These are phyloP conservation scores for Plebejus argus DNA, from an alignment of 2,888 invertebrate genomes.

Conservation along the genomic window DNA sequence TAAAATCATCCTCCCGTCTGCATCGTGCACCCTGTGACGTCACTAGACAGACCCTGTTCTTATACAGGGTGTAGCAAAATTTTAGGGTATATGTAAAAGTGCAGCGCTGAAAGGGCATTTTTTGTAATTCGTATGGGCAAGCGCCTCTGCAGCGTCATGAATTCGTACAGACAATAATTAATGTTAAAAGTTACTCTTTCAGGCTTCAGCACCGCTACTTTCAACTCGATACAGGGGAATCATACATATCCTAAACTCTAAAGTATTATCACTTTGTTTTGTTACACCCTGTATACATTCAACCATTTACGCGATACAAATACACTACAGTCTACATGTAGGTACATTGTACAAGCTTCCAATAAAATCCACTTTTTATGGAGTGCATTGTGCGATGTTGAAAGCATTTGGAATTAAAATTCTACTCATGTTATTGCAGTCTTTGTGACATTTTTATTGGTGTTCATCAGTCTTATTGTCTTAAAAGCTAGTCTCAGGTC, in stretches of 20 bases:
- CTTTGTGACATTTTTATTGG: not conserved
- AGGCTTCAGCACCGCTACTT: too few relatives aligned
- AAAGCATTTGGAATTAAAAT: slow-evolving; percentile 1
- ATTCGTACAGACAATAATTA: too few relatives aligned
- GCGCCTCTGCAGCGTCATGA: too few relatives aligned
- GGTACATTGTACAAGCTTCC: not conserved
- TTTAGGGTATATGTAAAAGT: too few relatives aligned
- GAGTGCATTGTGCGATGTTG: not conserved
- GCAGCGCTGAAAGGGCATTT: too few relatives aligned
- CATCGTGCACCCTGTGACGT: not conserved
- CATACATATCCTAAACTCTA: too few relatives aligned
- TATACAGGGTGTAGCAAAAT: not conserved
- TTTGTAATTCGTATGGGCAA: too few relatives aligned
- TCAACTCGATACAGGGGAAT: too few relatives aligned
- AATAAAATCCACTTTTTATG: not conserved
- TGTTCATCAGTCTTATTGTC: not conserved
- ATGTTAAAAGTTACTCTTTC: too few relatives aligned
- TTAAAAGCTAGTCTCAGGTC: not conserved
- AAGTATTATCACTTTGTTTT: too few relatives aligned
- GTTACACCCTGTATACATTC: not conserved
- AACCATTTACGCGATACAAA: not conserved
- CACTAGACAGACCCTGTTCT: not conserved
- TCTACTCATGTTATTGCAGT: not conserved
- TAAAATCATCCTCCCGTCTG: not conserved
- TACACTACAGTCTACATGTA: not conserved